Conservation (phyloP, 2,113 vertebrate genomes). For the Calidris pygmaea region DNA sequence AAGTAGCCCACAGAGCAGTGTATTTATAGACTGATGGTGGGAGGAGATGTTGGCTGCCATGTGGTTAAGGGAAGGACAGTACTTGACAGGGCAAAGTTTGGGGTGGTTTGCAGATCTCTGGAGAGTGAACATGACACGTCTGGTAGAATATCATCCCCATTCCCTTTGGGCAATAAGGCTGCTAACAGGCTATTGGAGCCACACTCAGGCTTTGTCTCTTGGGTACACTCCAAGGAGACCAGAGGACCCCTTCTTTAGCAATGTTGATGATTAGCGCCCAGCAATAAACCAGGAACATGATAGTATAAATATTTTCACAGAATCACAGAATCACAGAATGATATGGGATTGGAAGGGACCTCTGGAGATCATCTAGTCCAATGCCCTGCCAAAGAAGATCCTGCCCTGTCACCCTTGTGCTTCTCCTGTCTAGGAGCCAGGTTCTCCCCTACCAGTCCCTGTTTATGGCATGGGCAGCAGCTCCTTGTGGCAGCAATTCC, state of each 20-base stretch:
- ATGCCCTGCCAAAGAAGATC: too few relatives aligned
- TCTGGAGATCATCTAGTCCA: too few relatives aligned
- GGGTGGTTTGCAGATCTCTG: not conserved
- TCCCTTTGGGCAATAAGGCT: not conserved
- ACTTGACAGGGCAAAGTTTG: not conserved
- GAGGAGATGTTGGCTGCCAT: not conserved
- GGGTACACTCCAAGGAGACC: not conserved
- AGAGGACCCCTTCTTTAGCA: not conserved
- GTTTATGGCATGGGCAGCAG: not conserved
- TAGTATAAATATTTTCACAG: not conserved
- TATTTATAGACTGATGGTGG: not conserved
- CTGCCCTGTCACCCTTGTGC: not conserved
- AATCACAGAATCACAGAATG: too few relatives aligned
- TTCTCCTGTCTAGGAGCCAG: not conserved
- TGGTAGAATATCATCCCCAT: not conserved
- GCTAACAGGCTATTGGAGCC: not conserved
- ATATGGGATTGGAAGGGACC: too few relatives aligned
- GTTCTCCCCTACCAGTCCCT: not conserved
- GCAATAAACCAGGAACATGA: not conserved
- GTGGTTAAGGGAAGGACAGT: not conserved
- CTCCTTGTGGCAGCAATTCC: rapidly evolving
- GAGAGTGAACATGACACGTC: not conserved
- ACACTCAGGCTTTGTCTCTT: not conserved
- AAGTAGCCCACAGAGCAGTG: not conserved
- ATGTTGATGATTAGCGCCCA: not conserved